Evolutionary conservation across 2,888 invertebrate genomes (phyloP), one percentile per base, ranked within the genome.

Genomic region (Graphium colonna): DNA sequence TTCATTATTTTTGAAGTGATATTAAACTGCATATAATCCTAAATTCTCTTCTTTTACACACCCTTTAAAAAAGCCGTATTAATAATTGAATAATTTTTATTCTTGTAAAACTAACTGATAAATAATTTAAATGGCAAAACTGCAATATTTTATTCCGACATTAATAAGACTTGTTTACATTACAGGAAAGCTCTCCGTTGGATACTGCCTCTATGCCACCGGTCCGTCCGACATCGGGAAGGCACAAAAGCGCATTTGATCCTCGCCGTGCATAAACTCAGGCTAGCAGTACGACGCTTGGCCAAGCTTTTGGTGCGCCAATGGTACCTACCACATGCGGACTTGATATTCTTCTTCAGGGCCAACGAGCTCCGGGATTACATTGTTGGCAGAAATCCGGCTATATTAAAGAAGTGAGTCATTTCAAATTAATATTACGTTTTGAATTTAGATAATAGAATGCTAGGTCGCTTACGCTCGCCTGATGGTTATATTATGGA

Each of bases 311-410:
- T 96, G 85, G 91, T 91, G 0, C 65, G 73, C 10, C 91, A 92
- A 61, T 94, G 94, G 65, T 80, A 90, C 28, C 68, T 96, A 42
- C 95, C 95, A 0, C 87, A 92, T 45, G 72, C 78, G 16, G 91
- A 93, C 17, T 81, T 95, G 0, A 79, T 95, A 28, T 95, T 91
- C 75, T 94, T 92, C 78, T 88, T 96, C 63, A 92, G 94, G 0
- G 83, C 92, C 38, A 68, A 88, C 10, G 96, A 96, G 78, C 86
- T 96, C 10, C 83, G 83, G 1, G 70, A 79, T 18, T 82, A 95
- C 9, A 70, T 95, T 0, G 58, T 68, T 1, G 77, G 81, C 0
- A 79, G 91, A 52, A 91, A 92, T 63, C 91, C 93, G 0, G 82
- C 76, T 0, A 72, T 93, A 28, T 78, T 94, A 40, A 86, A 83